Base-by-base conservation (phyloP, 92 coral and sea anemone species). In the Siderastrea radians region DNA sequence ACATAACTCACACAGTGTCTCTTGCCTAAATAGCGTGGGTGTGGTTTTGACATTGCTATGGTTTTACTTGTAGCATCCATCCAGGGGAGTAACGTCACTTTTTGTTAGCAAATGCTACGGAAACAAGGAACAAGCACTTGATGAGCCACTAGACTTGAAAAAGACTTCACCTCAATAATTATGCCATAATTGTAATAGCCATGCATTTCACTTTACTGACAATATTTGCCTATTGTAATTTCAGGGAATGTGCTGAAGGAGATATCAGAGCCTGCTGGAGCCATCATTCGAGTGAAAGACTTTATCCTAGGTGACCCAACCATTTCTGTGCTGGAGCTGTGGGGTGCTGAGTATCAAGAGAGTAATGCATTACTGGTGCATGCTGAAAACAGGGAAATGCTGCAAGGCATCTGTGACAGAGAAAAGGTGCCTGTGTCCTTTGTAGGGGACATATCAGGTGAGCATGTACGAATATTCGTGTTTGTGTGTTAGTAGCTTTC, bases 291-390 rank as follows among this genome's bases (percentile, higher is more conserved):
- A 69, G 91, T 87, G 15, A 85, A 89, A 68, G 96, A 95, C 72
- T 97, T 97, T 72, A 82, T 79, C 44, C 95, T 97, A 58, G 99
- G 99, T 47, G 99, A 97, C 75, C 99, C 99, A 57, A 97, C 99
- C n/a, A 80, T 97, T 83, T 97, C 99, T 61, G 92, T 96, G 52
- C 88, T 97, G 84, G 99, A 97, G 82, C 81, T 97, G 77, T 97
- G 99, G 99, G 99, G 99, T 10, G 99, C 99, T 43, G 99, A 97
- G 84, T 97, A 97, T 89, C 99, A 97, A 61, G 99, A 97, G 80
- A 97, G 98, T 51, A 97, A 95, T 94, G 99, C 99, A 11, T 78
- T 97, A 52, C 91, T 97, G 67, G 95, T 97, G 46, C 86, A 65
- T 66, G 88, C 93, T 52, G 92, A 97, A 78, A 83, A 95, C 73